Base-by-base conservation (phyloP, 2,888 invertebrate genomes). In the Rotaria macrura region DNA sequence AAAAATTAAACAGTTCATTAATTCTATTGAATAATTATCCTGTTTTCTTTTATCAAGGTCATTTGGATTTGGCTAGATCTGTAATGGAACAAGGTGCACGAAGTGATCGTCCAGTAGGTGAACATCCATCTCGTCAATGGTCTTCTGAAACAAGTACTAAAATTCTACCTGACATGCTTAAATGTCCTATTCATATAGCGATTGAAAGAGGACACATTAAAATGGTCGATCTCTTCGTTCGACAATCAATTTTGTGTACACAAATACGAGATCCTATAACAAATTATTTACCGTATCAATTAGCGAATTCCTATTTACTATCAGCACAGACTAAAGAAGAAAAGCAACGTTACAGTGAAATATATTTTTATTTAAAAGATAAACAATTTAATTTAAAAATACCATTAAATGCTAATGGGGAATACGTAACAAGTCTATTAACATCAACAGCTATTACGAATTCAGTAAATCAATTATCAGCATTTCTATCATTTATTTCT, bases 111-210 rank as follows among this genome's bases (percentile, higher is more conserved):
- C 79, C 84, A 34, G 83, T 85, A 17, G 86, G 84, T 34, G 83
- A 85, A 84, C 86, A 84, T 54, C 86, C 86, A 17, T 84, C 84
- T 43, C 65, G 86, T 40, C 86, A 86, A 86, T 86, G 86, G 86
- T 84, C 74, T 17, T 25, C 74, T 52, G 25, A 5, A 14, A 54
- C 49, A n/a, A 29, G 34, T 40, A 34, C n/a, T 17, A 17, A 25
- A 20, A 5, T 25, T 9, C 47, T 47, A 57, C 57, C 43, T 34
- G 85, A 85, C 49, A 65, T 49, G 57, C 38, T 65, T 2, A 52
- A 43, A 43, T 86, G 86, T 79, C 86, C 86, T 20, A 84, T 86
- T 34, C 86, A 86, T 57, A 84, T 84, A 10, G 84, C 84, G 9
- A 55, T 86, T 54, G 49, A 84, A 55, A 72, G 84, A 23, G 86